Evolutionary conservation across 1,140 invertebrate species (phyloP), one percentile per base, ranked within the genome.

Genomic region (Heliconius melpomene): DNA sequence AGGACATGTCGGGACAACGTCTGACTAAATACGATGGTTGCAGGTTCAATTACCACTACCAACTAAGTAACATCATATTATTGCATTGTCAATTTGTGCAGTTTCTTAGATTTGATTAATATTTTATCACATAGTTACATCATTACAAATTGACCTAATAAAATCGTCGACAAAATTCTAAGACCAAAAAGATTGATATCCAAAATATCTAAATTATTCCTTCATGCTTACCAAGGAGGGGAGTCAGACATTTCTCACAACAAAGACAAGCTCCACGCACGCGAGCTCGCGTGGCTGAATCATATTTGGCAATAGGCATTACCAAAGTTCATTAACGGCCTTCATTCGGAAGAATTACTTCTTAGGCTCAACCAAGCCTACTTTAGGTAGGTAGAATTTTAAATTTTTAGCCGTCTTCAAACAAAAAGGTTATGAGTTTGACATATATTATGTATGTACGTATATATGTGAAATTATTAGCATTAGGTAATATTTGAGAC

Each of bases 281-380:
- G 60, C 60, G 8, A 66, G 7, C 60, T 66, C 23, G 60, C 60
- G 60, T 66, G 26, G 60, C 60, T 6, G 3, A 13, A 66, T 23
- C 2, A 29, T 26, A 66, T 66, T 66, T 66, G 60, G 26, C 60
- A 66, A 66, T 66, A 29, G 8, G 60, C 26, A 16, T 66, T 66
- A 66, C 60, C 11, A 26, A 66, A 66, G 60, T 66, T 66, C 26
- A 66, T 66, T 66, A 66, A 66, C 60, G 26, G 26, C 60, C 60
- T 66, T 26, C 11, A 16, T 66, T 29, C 60, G 9, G 60, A 66
- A 9, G 11, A 29, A 66, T 29, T 66, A 66, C 11, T 66, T 36
- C 6, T 36, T 36, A 36, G 23, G 11, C 11, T 60, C 7, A 36
- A 36, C 32, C 32, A 60, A 23, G 8, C 9, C 60, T 66, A 66